phyloP scores from a whole-genome alignment of 2,888 invertebrate species.

The Bugulina stolonifera region DNA sequence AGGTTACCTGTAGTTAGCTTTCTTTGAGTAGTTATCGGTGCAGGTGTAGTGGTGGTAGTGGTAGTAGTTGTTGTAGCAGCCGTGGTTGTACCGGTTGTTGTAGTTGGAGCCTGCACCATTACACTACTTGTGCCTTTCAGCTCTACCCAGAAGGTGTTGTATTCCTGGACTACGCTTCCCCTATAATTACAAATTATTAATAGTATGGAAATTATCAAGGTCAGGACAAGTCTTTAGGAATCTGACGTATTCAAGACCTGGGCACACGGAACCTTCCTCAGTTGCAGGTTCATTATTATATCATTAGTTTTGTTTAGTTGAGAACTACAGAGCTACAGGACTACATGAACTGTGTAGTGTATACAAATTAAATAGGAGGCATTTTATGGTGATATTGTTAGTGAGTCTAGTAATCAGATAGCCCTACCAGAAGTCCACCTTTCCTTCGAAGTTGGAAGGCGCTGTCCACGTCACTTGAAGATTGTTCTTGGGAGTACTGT shows the following conservation, averaged over 20 bases:
- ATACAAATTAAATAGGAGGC: no score
- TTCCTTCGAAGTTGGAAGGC: background rate
- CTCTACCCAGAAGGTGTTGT: conserved; percentile 10
- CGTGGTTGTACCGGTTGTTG: background rate
- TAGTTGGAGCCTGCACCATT: background rate
- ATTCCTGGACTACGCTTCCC: background rate
- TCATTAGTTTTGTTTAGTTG: no score
- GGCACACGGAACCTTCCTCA: no score
- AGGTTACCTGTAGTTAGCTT: background rate
- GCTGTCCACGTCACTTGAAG: background rate
- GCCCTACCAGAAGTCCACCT: conserved; percentile 7
- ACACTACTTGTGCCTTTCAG: background rate
- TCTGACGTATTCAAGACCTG: no score
- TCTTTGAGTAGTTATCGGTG: background rate
- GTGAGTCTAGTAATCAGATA: background rate
- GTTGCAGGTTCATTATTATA: no score
- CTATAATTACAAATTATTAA: background rate
- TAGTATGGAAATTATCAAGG: no score
- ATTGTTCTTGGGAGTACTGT: background rate
- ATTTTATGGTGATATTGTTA: no score
- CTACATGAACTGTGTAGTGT: no score
- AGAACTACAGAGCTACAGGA: no score
- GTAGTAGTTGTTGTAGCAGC: background rate
- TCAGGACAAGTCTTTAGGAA: no score
- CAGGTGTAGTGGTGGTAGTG: background rate